Percentiles rank a stretch among this genome's conserved stretches.
phyloP scores from a whole-genome alignment of 1,140 invertebrate genomes.

The Nasonia giraulti region DNA sequence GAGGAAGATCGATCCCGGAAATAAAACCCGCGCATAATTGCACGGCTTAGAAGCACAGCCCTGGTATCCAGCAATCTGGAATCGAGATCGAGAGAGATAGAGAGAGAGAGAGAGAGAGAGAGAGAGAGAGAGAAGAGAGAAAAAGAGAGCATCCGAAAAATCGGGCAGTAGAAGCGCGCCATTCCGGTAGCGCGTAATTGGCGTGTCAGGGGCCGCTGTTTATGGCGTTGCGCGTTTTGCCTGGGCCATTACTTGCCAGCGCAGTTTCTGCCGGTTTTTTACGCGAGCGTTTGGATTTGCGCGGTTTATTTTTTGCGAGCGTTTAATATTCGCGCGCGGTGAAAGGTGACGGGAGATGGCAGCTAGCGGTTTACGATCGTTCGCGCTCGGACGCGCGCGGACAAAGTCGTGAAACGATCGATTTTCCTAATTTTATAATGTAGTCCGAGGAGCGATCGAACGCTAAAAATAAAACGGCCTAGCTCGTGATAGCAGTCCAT shows the following conservation, averaged over 20 bases:
- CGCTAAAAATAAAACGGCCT: background rate
- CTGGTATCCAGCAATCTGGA: background rate
- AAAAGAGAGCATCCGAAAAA: background rate
- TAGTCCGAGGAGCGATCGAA: background rate
- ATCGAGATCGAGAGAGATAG: slow-evolving; percentile 6
- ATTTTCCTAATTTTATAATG: background rate
- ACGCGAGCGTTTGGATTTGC: background rate
- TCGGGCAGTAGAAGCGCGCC: slow-evolving; percentile 35
- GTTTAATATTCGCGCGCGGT: background rate
- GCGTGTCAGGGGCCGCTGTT: slow-evolving; percentile 60
- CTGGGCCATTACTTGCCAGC: background rate
- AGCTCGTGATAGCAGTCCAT: background rate
- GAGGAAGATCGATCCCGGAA: too few relatives aligned
- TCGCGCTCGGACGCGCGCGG: background rate
- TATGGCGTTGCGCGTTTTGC: slow-evolving; percentile 54
- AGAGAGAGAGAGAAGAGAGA: background rate
- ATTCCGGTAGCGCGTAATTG: slow-evolving; percentile 63
- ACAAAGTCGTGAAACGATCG: background rate
- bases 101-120: background rate
- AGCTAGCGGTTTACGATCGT: background rate
- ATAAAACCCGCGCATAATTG: background rate
- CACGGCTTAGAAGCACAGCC: background rate
- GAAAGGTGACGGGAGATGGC: background rate
- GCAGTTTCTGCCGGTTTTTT: background rate
- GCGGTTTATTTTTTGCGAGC: background rate